phyloP scores from a whole-genome alignment of 2,888 invertebrate species.

The Caenorhabditis imperialis region DNA sequence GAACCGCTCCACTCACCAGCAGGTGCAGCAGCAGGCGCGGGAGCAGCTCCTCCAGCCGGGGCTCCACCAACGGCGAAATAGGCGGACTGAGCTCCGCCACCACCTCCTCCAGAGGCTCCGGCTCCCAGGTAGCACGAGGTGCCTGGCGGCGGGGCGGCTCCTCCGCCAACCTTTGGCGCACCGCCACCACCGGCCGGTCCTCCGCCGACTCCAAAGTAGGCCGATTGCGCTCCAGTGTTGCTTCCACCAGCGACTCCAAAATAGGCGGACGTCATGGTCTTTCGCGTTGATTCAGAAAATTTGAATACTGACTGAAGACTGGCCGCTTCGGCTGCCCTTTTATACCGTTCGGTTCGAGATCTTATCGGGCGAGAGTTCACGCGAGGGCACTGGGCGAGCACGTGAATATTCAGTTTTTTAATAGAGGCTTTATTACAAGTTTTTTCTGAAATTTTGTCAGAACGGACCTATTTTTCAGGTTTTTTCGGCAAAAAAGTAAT shows the following conservation, averaged over 20 bases:
- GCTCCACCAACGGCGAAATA: constrained; percentile 49
- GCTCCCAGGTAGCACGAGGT: constrained; percentile 44
- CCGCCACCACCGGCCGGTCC: constrained; percentile 43
- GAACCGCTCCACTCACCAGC: too few species aligned
- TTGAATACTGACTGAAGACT: too few species aligned
- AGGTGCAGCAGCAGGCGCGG: constrained; percentile 20
- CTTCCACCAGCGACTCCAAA: constrained; percentile 61
- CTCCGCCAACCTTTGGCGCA: constrained; percentile 64
- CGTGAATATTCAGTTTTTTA: too few species aligned
- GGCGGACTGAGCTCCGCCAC: constrained; percentile 49
- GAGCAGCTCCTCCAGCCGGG: constrained; percentile 31
- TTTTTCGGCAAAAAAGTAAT: too few species aligned
- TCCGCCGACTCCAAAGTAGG: too few species aligned
- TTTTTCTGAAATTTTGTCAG: too few species aligned
- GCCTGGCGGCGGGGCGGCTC: constrained; percentile 52
- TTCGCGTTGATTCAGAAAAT: constrained; percentile 15
- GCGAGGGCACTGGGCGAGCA: too few species aligned
- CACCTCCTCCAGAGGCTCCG: constrained; percentile 41
- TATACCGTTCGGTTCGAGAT: constrained; percentile 17
- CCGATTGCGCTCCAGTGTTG: constrained; percentile 50
- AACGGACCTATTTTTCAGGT: too few species aligned
- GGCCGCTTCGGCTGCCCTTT: not conserved
- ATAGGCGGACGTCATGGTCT: constrained; percentile 59
- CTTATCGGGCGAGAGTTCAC: too few species aligned
- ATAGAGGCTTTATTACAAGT: too few species aligned